Base-by-base conservation (phyloP, 2,113 vertebrate species). In the Percopsis transmontana region DNA sequence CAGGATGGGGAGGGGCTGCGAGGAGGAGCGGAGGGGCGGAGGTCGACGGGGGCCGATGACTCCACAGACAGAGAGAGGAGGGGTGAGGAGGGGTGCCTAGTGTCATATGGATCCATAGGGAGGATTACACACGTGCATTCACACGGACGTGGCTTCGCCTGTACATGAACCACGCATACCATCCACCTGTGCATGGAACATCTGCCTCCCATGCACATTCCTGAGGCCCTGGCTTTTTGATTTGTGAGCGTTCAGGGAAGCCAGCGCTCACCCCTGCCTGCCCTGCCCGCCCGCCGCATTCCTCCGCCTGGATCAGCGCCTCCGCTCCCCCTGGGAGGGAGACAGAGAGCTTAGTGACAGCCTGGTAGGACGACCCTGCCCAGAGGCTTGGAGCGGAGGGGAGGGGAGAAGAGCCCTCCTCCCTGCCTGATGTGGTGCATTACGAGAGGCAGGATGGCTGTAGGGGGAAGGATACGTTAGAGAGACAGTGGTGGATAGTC, bases 381-480 rank as follows among this genome's bases (percentile, higher is more conserved):
- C 83, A 81, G 79, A 87, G 81, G 72, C 72, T 65, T 66, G 51
- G 42, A 47, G 72, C 61, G 54, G 42, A 27, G 12, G 21, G 41
- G 18, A 39, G 55, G 48, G 24, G 50, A 62, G 19, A 48, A 53
- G 50, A 18, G 60, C 87, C 86, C 87, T 88, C 84, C 83, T 89
- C 78, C 82, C 73, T 85, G 66, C 56, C 74, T 70, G 86, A 86
- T 90, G 90, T 90, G 84, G 54, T 77, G 61, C 62, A 74, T 74
- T 83, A 86, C 71, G 85, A 85, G 80, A 89, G 77, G 51, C 45
- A 75, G 77, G 65, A 80, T 86, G 80, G 76, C 86, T 68, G 23
- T 84, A 87, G 88, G 88, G 90, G 88, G 77, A 70, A 83, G 83
- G 87, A 88, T 83, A 86, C 78, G 84, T 88, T 84, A 86, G 71